phyloP scores from a whole-genome alignment of 2,888 invertebrate species.

The Melanchra persicariae region DNA sequence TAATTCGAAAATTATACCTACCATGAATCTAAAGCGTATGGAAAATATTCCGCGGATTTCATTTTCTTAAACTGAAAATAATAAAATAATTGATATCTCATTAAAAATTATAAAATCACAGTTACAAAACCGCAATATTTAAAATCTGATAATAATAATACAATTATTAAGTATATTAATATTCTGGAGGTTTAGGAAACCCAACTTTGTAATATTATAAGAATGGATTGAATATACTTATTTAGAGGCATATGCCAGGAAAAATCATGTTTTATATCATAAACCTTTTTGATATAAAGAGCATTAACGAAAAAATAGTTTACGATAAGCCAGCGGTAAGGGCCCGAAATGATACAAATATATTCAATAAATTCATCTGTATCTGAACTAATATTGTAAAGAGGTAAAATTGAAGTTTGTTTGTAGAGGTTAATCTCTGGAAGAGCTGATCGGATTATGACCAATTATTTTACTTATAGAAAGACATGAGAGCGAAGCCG shows the following conservation, averaged over 20 bases:
- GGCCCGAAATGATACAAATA: background rate
- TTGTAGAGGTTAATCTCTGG: background rate
- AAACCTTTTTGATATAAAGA: background rate
- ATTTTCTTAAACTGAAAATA: slow-evolving; percentile 35
- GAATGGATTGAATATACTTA: slow-evolving; percentile 20
- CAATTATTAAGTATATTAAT: no score
- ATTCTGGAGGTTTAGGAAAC: slow-evolving; percentile 10
- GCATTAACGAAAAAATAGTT: background rate
- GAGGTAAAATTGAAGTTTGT: background rate
- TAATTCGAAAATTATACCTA: slow-evolving; percentile 18
- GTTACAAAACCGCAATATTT: slow-evolving; percentile 32
- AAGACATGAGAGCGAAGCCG: background rate
- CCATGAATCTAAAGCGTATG: background rate
- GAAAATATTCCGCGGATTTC: slow-evolving; percentile 38
- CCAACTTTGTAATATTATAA: background rate
- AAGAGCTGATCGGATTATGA: background rate
- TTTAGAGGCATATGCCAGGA: background rate
- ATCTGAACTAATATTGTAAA: background rate
- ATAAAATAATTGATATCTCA: slow-evolving; percentile 30
- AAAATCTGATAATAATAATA: slow-evolving; percentile 8
- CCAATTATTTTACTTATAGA: background rate
- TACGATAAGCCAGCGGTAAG: background rate
- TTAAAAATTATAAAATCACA: slow-evolving; percentile 26
- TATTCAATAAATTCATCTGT: background rate
- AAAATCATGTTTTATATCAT: background rate